Percentiles rank a stretch among this genome's conserved stretches.
phyloP scores from a whole-genome alignment of 2,888 invertebrate genomes.

The Orthosia gothica region DNA sequence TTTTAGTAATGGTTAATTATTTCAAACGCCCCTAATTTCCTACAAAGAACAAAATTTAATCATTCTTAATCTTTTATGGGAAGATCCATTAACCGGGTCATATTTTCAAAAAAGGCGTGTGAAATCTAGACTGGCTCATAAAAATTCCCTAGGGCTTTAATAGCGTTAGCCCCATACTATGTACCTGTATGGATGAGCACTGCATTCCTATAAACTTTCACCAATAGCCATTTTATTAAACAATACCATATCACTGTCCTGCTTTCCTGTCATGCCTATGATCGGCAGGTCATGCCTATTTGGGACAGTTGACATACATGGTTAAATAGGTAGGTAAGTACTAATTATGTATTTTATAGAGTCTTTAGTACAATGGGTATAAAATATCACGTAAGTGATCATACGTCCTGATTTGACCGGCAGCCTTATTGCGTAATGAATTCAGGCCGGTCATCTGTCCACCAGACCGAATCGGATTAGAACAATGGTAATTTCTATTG shows the following conservation, averaged over 20 bases:
- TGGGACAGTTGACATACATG: conserved; percentile 13
- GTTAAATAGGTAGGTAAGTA: not conserved
- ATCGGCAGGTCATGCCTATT: conserved; percentile 18
- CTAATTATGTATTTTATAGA: not conserved
- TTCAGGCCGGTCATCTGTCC: no score
- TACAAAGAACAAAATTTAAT: not conserved
- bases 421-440: no score
- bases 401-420: no score
- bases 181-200: conserved; percentile 26
- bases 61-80: not conserved
- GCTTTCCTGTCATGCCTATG: conserved; percentile 42
- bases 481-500: no score
- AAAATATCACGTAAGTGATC: no score
- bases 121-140: conserved; percentile 22
- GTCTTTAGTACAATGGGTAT: not conserved
- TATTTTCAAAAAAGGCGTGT: conserved; percentile 13
- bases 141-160: conserved; percentile 70
- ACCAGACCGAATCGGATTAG: no score
- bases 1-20: conserved; percentile 71
- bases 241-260: conserved; percentile 44
- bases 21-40: not conserved
- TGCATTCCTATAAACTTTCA: conserved; percentile 63
- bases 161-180: conserved; percentile 13
- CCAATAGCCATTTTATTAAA: conserved; percentile 54
- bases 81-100: not conserved